phyloP scores from a whole-genome alignment of 23 tunicate species.

The Botrylloides violaceus region DNA sequence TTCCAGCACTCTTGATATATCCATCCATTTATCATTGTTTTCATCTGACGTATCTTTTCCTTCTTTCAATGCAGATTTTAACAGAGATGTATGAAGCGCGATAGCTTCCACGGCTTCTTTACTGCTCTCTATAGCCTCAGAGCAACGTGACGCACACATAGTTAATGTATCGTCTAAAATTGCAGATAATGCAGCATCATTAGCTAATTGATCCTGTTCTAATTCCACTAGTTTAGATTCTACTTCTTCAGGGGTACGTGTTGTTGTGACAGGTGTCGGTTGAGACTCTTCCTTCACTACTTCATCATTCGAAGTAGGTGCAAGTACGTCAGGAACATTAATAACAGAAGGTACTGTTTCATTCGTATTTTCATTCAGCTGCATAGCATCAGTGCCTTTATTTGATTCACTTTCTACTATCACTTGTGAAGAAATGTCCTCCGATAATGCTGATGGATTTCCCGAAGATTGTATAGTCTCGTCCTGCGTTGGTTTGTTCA shows the following conservation, averaged over 20 bases:
- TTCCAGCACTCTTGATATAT: constrained; percentile 25
- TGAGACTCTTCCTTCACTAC: background rate
- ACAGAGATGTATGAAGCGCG: constrained; percentile 38
- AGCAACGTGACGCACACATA: constrained; percentile 35
- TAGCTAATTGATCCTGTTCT: constrained; percentile 22
- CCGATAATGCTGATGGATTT: background rate
- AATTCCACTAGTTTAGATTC: background rate
- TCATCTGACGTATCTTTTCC: constrained; percentile 22
- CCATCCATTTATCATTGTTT: constrained; percentile 54
- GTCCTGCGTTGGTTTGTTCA: background rate
- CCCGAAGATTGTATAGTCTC: background rate
- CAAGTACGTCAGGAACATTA: background rate
- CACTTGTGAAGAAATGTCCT: background rate
- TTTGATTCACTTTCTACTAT: background rate
- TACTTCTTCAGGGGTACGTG: constrained; percentile 11
- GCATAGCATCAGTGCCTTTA: background rate
- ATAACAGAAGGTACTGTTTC: background rate
- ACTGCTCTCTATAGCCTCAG: constrained; percentile 45
- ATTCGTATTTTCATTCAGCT: background rate
- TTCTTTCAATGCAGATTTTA: constrained; percentile 53
- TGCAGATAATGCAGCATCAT: constrained; percentile 34
- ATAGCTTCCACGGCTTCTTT: constrained; percentile 46
- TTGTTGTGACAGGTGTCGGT: background rate
- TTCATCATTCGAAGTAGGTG: background rate
- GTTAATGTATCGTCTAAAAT: constrained; percentile 49